Conservation (phyloP, 1,140 invertebrate species). For the Telenomus remus region DNA sequence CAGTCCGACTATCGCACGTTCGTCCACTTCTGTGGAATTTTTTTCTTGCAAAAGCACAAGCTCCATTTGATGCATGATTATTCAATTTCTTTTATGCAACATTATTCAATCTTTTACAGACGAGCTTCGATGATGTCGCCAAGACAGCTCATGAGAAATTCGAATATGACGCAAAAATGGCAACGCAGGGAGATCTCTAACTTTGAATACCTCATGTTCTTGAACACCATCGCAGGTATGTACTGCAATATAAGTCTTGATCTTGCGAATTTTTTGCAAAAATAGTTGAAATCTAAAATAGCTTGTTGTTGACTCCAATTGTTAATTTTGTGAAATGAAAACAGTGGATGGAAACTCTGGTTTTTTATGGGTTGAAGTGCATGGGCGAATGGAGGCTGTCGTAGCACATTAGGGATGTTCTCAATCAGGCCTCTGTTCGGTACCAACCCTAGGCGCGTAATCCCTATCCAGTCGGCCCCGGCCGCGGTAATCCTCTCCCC, state of each 20-base stretch:
- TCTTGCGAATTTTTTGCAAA: not conserved
- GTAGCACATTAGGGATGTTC: slow-evolving; percentile 73
- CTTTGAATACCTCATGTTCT: slow-evolving; percentile 99
- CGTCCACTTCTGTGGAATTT: not conserved
- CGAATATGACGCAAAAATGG: slow-evolving; percentile 99
- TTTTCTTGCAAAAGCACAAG: not conserved
- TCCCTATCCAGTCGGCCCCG: slow-evolving; percentile 41
- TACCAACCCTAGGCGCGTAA: slow-evolving; percentile 65
- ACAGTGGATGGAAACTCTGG: slow-evolving; percentile 50
- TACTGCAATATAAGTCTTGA: no score
- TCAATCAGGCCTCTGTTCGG: slow-evolving; percentile 73
- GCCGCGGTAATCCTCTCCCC: slow-evolving; percentile 52
- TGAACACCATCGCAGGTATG: slow-evolving; percentile 98
- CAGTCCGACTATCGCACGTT: not conserved
- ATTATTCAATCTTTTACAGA: slow-evolving; percentile 76
- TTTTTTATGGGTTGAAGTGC: slow-evolving; percentile 59
- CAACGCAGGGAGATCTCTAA: slow-evolving; percentile 98
- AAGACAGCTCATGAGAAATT: slow-evolving; percentile 97
- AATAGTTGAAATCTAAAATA: no score
- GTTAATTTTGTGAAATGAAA: slow-evolving; percentile 40
- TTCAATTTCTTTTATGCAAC: slow-evolving; percentile 24
- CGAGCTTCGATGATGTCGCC: slow-evolving; percentile 98
- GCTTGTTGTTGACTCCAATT: not conserved
- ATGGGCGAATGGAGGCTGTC: slow-evolving; percentile 75
- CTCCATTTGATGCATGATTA: slow-evolving; percentile 4